phyloP scores from a whole-genome alignment of 2,113 vertebrate genomes.

The Ovis canadensis region DNA sequence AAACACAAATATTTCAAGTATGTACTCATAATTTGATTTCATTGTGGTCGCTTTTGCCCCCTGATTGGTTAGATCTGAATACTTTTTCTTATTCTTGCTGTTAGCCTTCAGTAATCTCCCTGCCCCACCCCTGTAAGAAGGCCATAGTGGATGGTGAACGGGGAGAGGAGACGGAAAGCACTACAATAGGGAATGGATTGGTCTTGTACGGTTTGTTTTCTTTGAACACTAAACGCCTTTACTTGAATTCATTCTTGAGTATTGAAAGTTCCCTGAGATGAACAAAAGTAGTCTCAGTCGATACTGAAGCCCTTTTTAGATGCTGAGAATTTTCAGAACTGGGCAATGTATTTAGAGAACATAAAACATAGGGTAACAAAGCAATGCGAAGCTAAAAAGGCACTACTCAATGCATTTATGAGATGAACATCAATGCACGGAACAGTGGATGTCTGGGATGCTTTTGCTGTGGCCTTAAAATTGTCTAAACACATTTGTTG shows the following conservation, averaged over 20 bases:
- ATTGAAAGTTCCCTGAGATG: slow-evolving; percentile 68
- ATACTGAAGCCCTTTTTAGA: slow-evolving; percentile 57
- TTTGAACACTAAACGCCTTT: slow-evolving; percentile 26
- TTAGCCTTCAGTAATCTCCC: neutral
- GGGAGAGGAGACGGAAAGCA: neutral
- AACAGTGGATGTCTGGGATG: neutral
- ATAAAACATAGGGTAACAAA: slow-evolving; percentile 6
- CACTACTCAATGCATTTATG: slow-evolving; percentile 55
- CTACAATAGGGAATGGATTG: neutral
- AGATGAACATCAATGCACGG: neutral
- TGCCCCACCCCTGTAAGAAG: neutral
- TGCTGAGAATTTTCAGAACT: neutral
- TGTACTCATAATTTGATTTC: slow-evolving; percentile 10
- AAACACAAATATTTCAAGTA: slow-evolving; percentile 18
- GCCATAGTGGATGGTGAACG: neutral
- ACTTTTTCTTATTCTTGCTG: neutral
- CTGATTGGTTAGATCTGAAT: neutral
- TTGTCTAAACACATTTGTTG: neutral
- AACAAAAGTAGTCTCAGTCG: slow-evolving; percentile 62
- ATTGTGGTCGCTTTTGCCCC: neutral
- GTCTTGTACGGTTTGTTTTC: neutral
- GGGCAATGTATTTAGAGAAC: slow-evolving; percentile 42
- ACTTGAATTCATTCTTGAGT: slow-evolving; percentile 18
- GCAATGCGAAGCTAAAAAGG: slow-evolving; percentile 51
- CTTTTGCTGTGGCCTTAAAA: slow-evolving; percentile 23